Evolutionary conservation across 2,797 vertebrate genomes (phyloP).

Genomic region (Helostoma temminkii): DNA sequence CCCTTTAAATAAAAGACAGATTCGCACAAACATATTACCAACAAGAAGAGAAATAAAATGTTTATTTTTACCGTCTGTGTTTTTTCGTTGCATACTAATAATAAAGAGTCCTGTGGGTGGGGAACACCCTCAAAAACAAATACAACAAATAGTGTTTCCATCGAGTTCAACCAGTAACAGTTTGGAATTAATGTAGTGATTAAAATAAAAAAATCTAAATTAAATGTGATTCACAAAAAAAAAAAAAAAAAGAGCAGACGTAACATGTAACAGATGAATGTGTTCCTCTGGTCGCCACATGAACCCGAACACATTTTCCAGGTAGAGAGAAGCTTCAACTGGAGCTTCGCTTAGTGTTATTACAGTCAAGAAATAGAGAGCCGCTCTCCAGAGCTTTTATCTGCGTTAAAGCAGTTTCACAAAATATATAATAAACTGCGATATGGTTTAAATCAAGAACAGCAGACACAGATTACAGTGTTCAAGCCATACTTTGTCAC

Average conservation of each 20-base stretch:
- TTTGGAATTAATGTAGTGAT: slow-evolving; percentile 74
- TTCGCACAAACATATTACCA: slow-evolving; percentile 55
- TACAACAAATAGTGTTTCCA: slow-evolving; percentile 74
- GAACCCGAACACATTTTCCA: slow-evolving; percentile 40
- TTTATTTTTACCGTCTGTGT: slow-evolving; percentile 79
- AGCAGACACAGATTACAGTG: slow-evolving; percentile 43
- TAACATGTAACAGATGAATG: slow-evolving; percentile 68
- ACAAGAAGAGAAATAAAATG: slow-evolving; percentile 81
- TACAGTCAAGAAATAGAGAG: slow-evolving; percentile 30
- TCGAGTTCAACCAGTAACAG: slow-evolving; percentile 68
- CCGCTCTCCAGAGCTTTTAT: slow-evolving; percentile 24
- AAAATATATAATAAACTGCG: slow-evolving; percentile 31
- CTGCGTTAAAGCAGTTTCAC: slow-evolving; percentile 44
- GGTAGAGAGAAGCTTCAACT: slow-evolving; percentile 34
- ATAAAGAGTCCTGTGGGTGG: slow-evolving; percentile 74
- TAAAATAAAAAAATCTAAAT: slow-evolving; percentile 47
- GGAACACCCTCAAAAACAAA: slow-evolving; percentile 61
- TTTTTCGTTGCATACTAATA: slow-evolving; percentile 72
- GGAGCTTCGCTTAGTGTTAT: slow-evolving; percentile 43
- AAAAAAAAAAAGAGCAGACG: slow-evolving; percentile 57
- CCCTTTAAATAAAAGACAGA: slow-evolving; percentile 42
- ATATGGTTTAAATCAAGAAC: slow-evolving; percentile 39
- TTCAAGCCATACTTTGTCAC: slow-evolving; percentile 22
- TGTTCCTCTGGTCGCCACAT: slow-evolving; percentile 46
- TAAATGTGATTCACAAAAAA: slow-evolving; percentile 59